A percentile compares a stretch with the other conserved stretches of the same genome.
Conservation (phyloP, 2,113 vertebrate species). For the Takifugu bimaculatus region DNA sequence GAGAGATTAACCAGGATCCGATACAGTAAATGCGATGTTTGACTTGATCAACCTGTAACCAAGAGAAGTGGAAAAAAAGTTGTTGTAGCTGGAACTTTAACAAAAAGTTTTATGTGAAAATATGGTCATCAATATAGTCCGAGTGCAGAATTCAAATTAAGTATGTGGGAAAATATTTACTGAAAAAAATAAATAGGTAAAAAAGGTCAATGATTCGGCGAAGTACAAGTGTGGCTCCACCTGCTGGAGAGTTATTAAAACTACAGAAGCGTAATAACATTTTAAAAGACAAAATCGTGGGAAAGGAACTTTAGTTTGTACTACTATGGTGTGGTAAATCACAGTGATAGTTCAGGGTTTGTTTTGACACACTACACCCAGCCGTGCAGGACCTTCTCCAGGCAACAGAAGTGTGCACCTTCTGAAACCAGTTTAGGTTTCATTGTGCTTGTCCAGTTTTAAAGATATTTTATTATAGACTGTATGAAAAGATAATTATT, state of each 20-base stretch:
- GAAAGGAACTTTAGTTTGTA: too few relatives aligned
- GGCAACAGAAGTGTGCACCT: too few relatives aligned
- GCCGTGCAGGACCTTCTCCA: too few relatives aligned
- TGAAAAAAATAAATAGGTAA: background rate
- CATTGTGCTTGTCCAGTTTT: too few relatives aligned
- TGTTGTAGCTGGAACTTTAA: background rate
- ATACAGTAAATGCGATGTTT: background rate
- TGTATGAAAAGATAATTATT: too few relatives aligned
- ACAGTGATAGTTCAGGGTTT: too few relatives aligned
- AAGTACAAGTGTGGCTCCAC: constrained; percentile 5
- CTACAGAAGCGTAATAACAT: too few relatives aligned
- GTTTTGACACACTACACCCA: too few relatives aligned
- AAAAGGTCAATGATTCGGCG: background rate
- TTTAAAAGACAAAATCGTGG: too few relatives aligned
- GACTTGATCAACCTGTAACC: constrained; percentile 12
- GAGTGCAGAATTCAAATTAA: background rate
- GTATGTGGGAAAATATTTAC: background rate
- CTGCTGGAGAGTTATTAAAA: background rate
- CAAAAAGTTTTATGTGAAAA: background rate
- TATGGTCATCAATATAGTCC: background rate
- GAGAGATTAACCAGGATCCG: constrained; percentile 42
- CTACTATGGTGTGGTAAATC: too few relatives aligned
- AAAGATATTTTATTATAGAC: too few relatives aligned
- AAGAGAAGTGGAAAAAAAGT: background rate
- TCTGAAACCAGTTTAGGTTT: too few relatives aligned